Base-by-base conservation (phyloP, 1,140 invertebrate species). In the Spodoptera litura region DNA sequence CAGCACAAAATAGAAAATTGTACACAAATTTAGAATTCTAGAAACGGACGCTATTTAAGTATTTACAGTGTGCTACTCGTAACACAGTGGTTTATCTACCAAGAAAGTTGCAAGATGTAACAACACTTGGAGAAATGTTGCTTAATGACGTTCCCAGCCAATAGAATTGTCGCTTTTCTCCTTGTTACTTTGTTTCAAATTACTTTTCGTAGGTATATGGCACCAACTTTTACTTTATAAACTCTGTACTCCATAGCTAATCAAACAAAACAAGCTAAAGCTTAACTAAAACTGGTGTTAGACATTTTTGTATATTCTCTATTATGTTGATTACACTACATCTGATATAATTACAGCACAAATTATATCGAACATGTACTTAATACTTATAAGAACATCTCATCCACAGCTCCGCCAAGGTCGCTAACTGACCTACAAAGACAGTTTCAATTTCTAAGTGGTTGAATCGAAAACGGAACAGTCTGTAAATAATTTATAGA, bases 91-190 rank as follows among this genome's bases (percentile, higher is more conserved):
- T 38, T 58, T 73, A 58, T 73, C 31, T 73, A 11, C 20, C 12
- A 73, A 73, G 71, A 59, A 61, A 73, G 56, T 59, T 27, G 55
- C 56, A 72, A 72, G 27, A 58, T 53, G 51, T 72, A 59, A 58
- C 31, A 44, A 55, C 55, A 61, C 38, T 25, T 8, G 20, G 31
- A 73, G 55, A 49, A 61, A 73, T 51, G 71, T 73, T 59, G 56
- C 38, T 59, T 71, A 73, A 73, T 73, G 56, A 59, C 55, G 15
- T 44, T 73, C 38, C 2, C 9, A 20, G 8, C 35, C 9, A n/a
- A 44, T 73, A 51, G n/a, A 73, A 20, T 56, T 20, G 27, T 35
- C 61, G 27, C 68, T 35, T 20, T 35, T 11, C 68, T 9, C 25
- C 31, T 8, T 35, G 20, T 59, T 73, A 73, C 71, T 44, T 58